phyloP scores from a whole-genome alignment of 2,888 invertebrate species.

The Leptopilina myrica region DNA sequence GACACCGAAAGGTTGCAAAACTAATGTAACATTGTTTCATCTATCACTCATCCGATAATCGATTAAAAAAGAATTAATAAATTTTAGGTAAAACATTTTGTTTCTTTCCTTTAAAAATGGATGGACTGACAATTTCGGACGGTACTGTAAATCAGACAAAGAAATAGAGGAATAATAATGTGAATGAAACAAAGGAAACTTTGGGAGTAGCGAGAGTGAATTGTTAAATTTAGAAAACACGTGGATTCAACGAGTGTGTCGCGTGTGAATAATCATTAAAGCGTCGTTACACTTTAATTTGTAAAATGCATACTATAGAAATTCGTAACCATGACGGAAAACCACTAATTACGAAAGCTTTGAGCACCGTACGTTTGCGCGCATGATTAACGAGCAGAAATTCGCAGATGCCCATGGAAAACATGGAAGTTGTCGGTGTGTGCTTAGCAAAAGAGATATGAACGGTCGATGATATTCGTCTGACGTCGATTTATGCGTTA shows the following conservation, averaged over 20 bases:
- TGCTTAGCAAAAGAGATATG: slow-evolving; percentile 13
- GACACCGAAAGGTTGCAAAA: too few relatives aligned
- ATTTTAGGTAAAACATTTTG: too few relatives aligned
- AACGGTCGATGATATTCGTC: slow-evolving; percentile 22
- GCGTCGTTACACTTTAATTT: slow-evolving; percentile 37
- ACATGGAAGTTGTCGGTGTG: slow-evolving; percentile 17
- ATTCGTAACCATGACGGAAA: slow-evolving; percentile 45
- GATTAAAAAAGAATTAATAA: too few relatives aligned
- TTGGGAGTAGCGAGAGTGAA: too few relatives aligned
- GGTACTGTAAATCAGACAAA: too few relatives aligned
- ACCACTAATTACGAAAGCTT: slow-evolving; percentile 49
- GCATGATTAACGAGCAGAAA: slow-evolving; percentile 52
- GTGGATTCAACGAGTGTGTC: background rate
- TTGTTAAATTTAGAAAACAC: background rate
- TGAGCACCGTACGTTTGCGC: slow-evolving; percentile 12
- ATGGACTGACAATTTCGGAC: too few relatives aligned
- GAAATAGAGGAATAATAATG: too few relatives aligned
- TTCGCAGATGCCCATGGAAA: slow-evolving; percentile 13
- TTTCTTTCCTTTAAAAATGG: too few relatives aligned
- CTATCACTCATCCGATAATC: too few relatives aligned
- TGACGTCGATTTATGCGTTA: slow-evolving; percentile 35
- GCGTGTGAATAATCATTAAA: slow-evolving; percentile 25
- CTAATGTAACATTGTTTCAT: too few relatives aligned
- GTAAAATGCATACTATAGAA: slow-evolving; percentile 26
- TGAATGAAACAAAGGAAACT: too few relatives aligned